Evolutionary conservation across 2,797 vertebrate species (phyloP), one percentile per base, ranked within the genome.

Genomic region (Pygocentrus nattereri): DNA sequence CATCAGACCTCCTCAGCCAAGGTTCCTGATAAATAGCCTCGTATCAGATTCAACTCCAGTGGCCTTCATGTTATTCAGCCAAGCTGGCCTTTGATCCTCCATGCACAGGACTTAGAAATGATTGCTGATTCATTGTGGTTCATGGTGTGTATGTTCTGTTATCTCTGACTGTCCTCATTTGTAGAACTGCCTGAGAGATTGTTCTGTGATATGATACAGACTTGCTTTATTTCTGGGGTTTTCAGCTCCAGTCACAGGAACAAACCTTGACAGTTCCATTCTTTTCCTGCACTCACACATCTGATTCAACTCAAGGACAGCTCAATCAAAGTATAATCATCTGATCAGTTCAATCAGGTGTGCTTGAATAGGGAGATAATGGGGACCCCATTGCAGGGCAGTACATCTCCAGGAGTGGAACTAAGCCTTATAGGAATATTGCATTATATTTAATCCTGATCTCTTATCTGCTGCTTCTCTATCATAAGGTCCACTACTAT

Each of bases 11-110:
- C 74, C 61, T 81, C 83, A 77, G n/a, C 59, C 52, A 61, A 65
- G 56, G 19, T 54, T 21, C 21, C 3, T 10, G 19, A 25, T 59
- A 27, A 80, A 84, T 64, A 65, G 49, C 72, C 44, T 62, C 54
- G 58, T 76, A 79, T 73, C 72, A 80, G 73, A 59, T 80, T 44
- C 78, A 41, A 31, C 72, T 79, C 59, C 23, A 50, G 38, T 73
- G 74, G 23, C 52, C 58, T 68, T 25, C 74, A 79, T 68, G 49
- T 76, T 59, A 47, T 73, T 41, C 58, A 80, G 23, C 2, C 41
- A 81, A 19, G 2, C 6, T 84, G 64, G 91, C 86, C 82, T 65
- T 72, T 88, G 86, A 89, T 78, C 61, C 23, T 69, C 74, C n/a
- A 59, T 77, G 72, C 78, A 87, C 41, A 64, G 27, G 19, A 41